A percentile compares a stretch with the other conserved stretches of the same genome.
Conservation (phyloP, 1,140 invertebrate species). For the Drosophila serrata region DNA sequence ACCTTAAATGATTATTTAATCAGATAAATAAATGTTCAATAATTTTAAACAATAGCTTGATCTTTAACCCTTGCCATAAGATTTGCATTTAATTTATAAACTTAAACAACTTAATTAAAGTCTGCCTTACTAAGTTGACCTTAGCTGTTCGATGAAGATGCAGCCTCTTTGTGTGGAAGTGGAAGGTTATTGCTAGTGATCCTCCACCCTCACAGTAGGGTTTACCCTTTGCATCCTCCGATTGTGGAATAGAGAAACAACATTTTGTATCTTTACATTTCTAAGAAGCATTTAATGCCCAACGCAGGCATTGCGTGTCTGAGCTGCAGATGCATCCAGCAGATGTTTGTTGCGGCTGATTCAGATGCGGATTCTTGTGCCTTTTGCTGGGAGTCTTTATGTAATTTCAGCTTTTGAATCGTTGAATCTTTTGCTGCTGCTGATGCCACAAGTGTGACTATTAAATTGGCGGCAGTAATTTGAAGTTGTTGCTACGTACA, state of each 20-base stretch:
- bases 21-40: background rate
- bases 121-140: background rate
- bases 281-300: constrained; percentile 82
- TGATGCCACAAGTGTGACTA: constrained; percentile 78
- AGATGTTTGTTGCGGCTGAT: constrained; percentile 8
- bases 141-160: constrained; percentile 10
- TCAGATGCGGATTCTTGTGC: constrained; percentile 27
- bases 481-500: constrained; percentile 65
- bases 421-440: constrained; percentile 31
- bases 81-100: background rate
- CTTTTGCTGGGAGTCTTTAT: constrained; percentile 46
- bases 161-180: constrained; percentile 12
- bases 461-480: constrained; percentile 83
- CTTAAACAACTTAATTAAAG: background rate
- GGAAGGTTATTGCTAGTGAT: constrained; percentile 18
- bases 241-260: constrained; percentile 43
- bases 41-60: constrained; percentile 2
- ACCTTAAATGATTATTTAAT: background rate
- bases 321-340: constrained; percentile 30
- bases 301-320: constrained; percentile 63
- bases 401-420: constrained; percentile 72
- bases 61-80: background rate
- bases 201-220: constrained; percentile 35
- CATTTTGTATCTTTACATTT: constrained; percentile 71
- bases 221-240: background rate